phyloP scores from a whole-genome alignment of 2,888 invertebrate genomes.

The Orthosia cruda region DNA sequence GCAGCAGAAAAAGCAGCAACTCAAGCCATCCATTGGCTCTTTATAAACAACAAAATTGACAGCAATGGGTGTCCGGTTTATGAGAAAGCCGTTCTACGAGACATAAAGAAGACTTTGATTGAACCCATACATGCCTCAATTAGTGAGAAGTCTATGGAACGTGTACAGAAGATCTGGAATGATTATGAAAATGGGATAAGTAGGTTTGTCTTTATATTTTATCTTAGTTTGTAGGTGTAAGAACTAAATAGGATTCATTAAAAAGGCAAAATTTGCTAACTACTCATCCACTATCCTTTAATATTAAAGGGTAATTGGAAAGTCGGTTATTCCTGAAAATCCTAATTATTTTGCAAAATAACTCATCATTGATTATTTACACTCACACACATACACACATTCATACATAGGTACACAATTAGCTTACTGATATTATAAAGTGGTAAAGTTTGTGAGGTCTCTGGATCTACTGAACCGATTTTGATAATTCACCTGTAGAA shows the following conservation, averaged over 20 bases:
- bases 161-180: slow-evolving; percentile 85
- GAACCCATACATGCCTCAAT: slow-evolving; percentile 80
- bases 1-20: slow-evolving; percentile 91
- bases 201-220: slow-evolving; percentile 75
- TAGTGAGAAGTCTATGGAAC: slow-evolving; percentile 79
- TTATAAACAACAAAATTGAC: slow-evolving; percentile 86
- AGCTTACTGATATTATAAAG: no score
- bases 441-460: no score
- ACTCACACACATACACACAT: no score
- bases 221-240: background rate
- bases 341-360: no score
- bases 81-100: slow-evolving; percentile 79
- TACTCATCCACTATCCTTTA: no score
- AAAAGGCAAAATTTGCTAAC: no score
- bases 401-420: background rate
- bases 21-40: slow-evolving; percentile 91
- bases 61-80: slow-evolving; percentile 89
- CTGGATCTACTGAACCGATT: no score
- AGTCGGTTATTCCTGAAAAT: no score
- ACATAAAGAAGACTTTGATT: slow-evolving; percentile 79
- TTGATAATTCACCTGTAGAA: no score
- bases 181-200: slow-evolving; percentile 87
- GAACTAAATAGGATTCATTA: background rate
- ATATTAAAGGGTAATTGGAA: no score
- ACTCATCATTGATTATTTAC: no score